Evolutionary conservation across 2,888 invertebrate species (phyloP).

Genomic region (Clivina fossor): DNA sequence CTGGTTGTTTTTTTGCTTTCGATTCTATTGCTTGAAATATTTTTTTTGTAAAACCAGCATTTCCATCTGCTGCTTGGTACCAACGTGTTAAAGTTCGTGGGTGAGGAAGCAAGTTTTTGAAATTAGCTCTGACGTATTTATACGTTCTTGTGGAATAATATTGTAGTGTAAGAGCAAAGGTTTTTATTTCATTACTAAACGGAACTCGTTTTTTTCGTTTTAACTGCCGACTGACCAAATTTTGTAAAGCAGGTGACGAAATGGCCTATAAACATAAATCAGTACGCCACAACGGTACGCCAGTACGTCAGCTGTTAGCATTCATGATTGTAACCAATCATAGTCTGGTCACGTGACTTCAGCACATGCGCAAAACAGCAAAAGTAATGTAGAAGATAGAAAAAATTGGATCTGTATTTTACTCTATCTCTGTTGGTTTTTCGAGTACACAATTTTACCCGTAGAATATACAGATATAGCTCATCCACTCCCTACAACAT

Average conservation of each 20-base stretch:
- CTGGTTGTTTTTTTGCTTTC: background rate
- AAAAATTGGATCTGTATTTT: too few species aligned
- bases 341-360: too few species aligned
- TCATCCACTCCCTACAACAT: too few species aligned
- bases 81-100: constrained; percentile 8
- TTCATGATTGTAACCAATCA: too few species aligned
- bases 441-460: too few species aligned
- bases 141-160: constrained; percentile 10
- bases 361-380: too few species aligned
- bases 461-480: too few species aligned
- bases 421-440: too few species aligned
- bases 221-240: constrained; percentile 1
- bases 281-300: too few species aligned
- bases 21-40: background rate
- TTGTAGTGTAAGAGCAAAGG: constrained; percentile 9
- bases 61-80: constrained; percentile 6
- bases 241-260: constrained; percentile 4
- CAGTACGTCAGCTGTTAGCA: too few species aligned
- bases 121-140: constrained; percentile 8
- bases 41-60: constrained; percentile 10
- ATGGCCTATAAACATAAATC: too few species aligned
- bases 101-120: constrained; percentile 3
- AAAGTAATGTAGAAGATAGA: too few species aligned
- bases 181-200: constrained; percentile 5
- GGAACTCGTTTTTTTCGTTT: constrained; percentile 7